Conservation (phyloP, 1,140 invertebrate genomes). For the Eriosoma lanigerum region DNA sequence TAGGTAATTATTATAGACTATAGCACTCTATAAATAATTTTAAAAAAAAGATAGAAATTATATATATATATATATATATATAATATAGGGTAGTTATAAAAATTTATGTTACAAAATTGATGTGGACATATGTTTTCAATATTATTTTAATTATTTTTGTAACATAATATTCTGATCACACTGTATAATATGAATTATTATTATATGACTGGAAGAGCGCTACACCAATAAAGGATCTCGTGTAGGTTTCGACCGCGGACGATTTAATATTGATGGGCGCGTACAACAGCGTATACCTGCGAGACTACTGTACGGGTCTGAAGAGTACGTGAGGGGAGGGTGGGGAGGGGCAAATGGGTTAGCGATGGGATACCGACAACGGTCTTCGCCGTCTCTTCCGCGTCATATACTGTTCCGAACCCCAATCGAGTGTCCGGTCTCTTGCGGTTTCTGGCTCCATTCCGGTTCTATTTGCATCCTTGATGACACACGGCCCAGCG, state of each 20-base stretch:
- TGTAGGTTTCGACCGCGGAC: conserved; percentile 18
- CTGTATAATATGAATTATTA: too few relatives aligned
- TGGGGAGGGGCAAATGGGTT: background rate
- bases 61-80: too few relatives aligned
- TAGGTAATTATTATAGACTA: too few relatives aligned
- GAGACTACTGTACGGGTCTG: background rate
- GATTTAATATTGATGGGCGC: conserved; percentile 45
- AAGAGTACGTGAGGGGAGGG: background rate
- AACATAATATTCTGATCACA: too few relatives aligned
- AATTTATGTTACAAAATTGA: too few relatives aligned
- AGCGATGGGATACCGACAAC: background rate
- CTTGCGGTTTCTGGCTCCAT: conserved; percentile 35
- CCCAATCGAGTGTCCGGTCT: conserved; percentile 35
- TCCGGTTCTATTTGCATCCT: conserved; percentile 48
- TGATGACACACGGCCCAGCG: conserved; percentile 23
- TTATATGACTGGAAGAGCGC: background rate
- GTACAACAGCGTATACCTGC: background rate
- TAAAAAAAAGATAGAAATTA: too few relatives aligned
- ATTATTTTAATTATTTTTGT: too few relatives aligned
- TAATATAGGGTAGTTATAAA: too few relatives aligned
- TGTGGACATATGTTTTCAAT: too few relatives aligned
- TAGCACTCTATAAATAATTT: too few relatives aligned
- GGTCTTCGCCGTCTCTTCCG: background rate
- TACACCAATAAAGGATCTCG: background rate
- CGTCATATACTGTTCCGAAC: background rate